Evolutionary conservation across 1,140 invertebrate species (phyloP), one percentile per base, ranked within the genome.

Genomic region (Neodiprion lecontei): DNA sequence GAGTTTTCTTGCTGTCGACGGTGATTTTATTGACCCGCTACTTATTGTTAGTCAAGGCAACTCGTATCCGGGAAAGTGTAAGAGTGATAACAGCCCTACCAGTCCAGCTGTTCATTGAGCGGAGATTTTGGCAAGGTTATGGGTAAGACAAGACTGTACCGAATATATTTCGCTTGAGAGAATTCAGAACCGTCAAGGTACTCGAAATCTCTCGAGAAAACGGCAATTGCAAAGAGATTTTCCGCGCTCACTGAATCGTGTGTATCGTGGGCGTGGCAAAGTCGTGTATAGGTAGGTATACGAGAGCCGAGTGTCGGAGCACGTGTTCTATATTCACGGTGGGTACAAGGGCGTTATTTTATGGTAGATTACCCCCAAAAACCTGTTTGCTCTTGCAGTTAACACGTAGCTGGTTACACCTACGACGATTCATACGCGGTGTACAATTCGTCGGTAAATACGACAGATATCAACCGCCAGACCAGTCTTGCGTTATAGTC

Each of bases 381-480:
- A 61, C 53, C 53, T 61, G 53, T 61, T 61, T 61, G 53, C 53
- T 61, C 53, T 61, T 17, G n/a, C 53, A 61, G 53, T 61, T 61
- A 61, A 61, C 53, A 61, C 53, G 53, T 61, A 40, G n/a, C 53
- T 14, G 53, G 11, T 61, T 14, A 61, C 53, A 61, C 53, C 11
- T 61, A 61, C 53, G 53, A 61, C 53, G 11, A 40, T 40, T 40
- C 28, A 40, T 17, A 61, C 53, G 53, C 53, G 11, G 11, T 5
- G 4, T 12, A 61, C 53, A 61, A 61, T 61, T 17, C 53, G 53
- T 61, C 53, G 11, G 53, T 17, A 61, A 61, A 61, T 61, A 61
- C 53, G n/a, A 12, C 53, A 61, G 53, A 61, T 61, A 61, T 17
- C 11, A 61, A 40, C 28, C 28, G 5, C 28, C 28, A 40, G 28